Conservation (phyloP, 2,113 vertebrate species). For the Triplophysa dalaica region DNA sequence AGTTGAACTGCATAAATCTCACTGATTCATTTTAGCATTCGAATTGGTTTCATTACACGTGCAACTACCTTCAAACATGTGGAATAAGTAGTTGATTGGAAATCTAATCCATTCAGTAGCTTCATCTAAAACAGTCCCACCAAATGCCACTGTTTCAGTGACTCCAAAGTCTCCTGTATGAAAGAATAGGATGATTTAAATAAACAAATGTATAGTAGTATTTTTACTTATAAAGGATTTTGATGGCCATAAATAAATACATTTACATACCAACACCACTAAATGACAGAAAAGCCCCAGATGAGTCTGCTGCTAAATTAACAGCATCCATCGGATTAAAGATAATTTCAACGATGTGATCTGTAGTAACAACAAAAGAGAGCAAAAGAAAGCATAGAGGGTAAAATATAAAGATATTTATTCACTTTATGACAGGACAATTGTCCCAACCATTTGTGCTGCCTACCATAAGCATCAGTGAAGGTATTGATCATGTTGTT, state of each 20-base stretch:
- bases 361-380: conserved; percentile 8
- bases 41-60: background rate
- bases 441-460: background rate
- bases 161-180: conserved; percentile 24
- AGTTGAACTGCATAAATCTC: background rate
- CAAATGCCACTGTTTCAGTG: conserved; percentile 30
- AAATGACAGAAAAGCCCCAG: conserved; percentile 14
- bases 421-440: too few relatives aligned
- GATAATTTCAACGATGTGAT: conserved; percentile 32
- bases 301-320: conserved; percentile 27
- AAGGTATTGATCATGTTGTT: conserved; percentile 58
- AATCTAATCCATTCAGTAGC: conserved; percentile 32
- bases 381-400: background rate
- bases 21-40: background rate
- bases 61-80: conserved; percentile 54
- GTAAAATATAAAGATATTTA: background rate
- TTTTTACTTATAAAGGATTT: background rate
- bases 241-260: background rate
- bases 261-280: conserved; percentile 14
- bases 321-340: conserved; percentile 34
- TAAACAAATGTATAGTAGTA: background rate
- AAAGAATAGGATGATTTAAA: background rate
- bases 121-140: conserved; percentile 35
- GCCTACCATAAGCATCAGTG: conserved; percentile 68
- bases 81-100: conserved; percentile 34